These are phyloP conservation scores for Discoglossus pictus DNA, from an alignment of 2,797 vertebrate species.

Conservation along the genomic window DNA sequence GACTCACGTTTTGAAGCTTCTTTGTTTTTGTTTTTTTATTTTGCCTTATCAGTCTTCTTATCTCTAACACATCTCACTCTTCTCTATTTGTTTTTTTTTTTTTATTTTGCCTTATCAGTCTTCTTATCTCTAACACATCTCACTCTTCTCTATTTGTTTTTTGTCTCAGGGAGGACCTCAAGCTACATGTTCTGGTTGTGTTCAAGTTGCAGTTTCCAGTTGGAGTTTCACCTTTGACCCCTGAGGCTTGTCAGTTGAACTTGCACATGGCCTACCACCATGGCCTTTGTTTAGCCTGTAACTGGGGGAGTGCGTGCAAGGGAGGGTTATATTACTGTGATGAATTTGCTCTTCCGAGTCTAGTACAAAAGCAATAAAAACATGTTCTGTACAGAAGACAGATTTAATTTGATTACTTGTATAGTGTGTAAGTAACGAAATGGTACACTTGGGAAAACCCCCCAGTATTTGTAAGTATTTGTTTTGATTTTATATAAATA, in stretches of 20 bases:
- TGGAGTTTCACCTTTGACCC: conserved; percentile 4
- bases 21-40: background rate
- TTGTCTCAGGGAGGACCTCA: conserved; percentile 2
- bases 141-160: too few species aligned
- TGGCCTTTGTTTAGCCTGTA: background rate
- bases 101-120: background rate
- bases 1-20: background rate
- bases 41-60: too few species aligned
- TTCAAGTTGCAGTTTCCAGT: conserved; percentile 54
- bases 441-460: too few species aligned
- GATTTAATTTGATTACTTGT: too few species aligned
- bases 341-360: background rate
- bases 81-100: background rate
- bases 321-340: background rate
- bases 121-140: background rate
- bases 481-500: too few species aligned
- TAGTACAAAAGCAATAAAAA: conserved; percentile 33
- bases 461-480: too few species aligned
- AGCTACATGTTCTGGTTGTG: conserved; percentile 15
- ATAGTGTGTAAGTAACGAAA: too few species aligned
- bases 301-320: too few species aligned
- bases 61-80: too few species aligned
- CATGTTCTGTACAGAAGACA: background rate
- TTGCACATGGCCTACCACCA: background rate
- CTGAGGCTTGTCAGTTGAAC: background rate